Conservation (phyloP, 2,797 vertebrate species). For the Oreortyx pictus region DNA sequence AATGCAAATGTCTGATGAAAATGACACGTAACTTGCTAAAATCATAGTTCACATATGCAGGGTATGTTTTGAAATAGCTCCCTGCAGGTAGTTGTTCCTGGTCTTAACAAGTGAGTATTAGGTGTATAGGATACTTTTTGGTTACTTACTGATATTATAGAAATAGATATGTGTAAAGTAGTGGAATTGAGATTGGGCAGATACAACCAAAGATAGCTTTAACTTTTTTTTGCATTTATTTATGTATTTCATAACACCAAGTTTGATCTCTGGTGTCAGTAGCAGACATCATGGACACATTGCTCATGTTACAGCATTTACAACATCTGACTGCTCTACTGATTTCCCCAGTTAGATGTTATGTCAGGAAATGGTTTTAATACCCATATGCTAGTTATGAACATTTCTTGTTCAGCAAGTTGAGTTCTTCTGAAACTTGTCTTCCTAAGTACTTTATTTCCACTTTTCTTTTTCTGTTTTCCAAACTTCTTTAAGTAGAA, state of each 20-base stretch:
- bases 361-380: neutral
- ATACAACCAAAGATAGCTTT: neutral
- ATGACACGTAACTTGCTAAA: neutral
- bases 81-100: neutral
- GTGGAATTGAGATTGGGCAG: neutral
- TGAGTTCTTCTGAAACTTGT: neutral
- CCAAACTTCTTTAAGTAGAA: neutral
- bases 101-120: neutral
- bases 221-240: neutral
- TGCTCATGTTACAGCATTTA: neutral
- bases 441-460: neutral
- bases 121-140: neutral
- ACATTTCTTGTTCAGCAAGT: neutral
- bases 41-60: neutral
- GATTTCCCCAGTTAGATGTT: neutral
- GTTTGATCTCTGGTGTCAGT: rapidly evolving
- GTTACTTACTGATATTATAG: neutral
- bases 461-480: neutral
- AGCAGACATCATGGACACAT: neutral
- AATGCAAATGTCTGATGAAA: neutral
- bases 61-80: neutral
- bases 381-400: neutral
- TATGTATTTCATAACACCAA: neutral
- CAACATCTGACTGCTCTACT: neutral
- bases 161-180: neutral